phyloP scores from a whole-genome alignment of 2,113 vertebrate species.

The Tragelaphus scriptus region DNA sequence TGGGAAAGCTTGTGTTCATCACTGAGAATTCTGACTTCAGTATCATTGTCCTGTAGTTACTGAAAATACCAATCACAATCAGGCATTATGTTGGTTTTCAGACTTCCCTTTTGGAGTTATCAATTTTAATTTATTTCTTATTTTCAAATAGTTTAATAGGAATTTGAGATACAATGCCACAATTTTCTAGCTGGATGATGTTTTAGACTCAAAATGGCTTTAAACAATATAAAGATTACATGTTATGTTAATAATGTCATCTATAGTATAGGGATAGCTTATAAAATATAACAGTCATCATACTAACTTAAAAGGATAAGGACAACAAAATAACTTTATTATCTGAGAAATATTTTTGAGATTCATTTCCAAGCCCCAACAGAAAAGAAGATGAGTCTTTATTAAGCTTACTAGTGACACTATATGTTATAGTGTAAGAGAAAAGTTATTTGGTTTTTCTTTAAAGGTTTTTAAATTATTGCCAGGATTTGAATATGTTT shows the following conservation, averaged over 20 bases:
- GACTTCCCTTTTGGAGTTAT: neutral
- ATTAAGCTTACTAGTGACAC: neutral
- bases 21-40: neutral
- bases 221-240: neutral
- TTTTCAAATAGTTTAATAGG: neutral
- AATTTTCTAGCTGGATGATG: neutral
- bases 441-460: neutral
- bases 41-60: neutral
- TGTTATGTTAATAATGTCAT: neutral
- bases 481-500: neutral
- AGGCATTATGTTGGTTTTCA: neutral
- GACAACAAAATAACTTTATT: neutral
- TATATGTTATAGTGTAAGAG: neutral
- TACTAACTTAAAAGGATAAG: neutral
- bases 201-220: conserved; percentile 10
- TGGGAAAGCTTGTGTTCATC: neutral
- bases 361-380: neutral
- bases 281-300: neutral
- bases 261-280: neutral
- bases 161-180: neutral
- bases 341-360: neutral
- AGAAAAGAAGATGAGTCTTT: neutral
- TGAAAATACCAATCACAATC: neutral
- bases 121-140: neutral
- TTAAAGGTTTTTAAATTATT: neutral